Base-by-base conservation (phyloP, 2,113 vertebrate species). In the Leucopsar rothschildi region DNA sequence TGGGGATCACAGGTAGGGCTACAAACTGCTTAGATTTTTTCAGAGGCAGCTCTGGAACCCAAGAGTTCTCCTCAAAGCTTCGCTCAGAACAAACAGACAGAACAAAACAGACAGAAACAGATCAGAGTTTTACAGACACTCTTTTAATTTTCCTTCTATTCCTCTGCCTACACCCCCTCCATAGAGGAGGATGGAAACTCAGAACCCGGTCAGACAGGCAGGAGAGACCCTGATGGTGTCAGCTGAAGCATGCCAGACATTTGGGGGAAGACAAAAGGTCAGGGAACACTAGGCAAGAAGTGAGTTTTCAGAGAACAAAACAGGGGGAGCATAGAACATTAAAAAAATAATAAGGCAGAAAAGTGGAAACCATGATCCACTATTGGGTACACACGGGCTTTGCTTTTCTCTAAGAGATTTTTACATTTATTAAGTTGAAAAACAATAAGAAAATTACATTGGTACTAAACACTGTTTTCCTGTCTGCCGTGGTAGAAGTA, bases 241-340 rank as follows among this genome's bases (percentile, higher is more conserved):
- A 93, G 11, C 7, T 95, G 96, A 96, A 93, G 71, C 89, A 80
- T 25, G 45, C 40, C 96, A 95, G 93, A 91, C 63, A 90, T 25
- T 19, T 12, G 2, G 71, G 79, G 79, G 45, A 90, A 93, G 82
- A 92, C 55, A 94, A 92, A 95, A 93, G 82, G 82, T 88, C 86
- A 88, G 75, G 40, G 50, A 92, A 90, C 72, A 59, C 29, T 15
- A 47, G 29, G 49, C 49, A 82, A 42, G 49, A 71, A 88, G 65
- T 1, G 0, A 79, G 42, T 55, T 85, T 91, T 59, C 66, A 78
- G 27, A 73, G 60, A 42, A 73, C 2, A 3, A 83, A 83, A 68
- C 8, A 27, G 27, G 73, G 33, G 14, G 39, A 87, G 4, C 17
- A 65, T 0, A 19, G 53, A 66, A 81, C 10, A 2, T 11, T 24